Evolutionary conservation across 2,797 vertebrate species (phyloP), one percentile per base, ranked within the genome.

Genomic region (Arrhamphus sclerolepis): DNA sequence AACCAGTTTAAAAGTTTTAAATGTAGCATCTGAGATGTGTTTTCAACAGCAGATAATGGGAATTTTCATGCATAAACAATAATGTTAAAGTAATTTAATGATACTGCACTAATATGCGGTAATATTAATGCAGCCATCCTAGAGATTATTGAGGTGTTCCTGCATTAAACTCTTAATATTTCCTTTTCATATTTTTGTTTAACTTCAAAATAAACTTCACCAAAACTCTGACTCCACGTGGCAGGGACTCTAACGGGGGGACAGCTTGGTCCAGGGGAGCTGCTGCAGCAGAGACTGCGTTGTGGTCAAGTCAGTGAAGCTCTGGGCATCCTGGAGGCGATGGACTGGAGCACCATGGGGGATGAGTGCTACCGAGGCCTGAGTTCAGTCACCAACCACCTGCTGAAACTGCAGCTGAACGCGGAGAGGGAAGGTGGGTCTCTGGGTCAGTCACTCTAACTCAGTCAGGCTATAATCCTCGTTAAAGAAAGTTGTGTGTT

Each of bases 301-400:
- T 93, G 89, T 1, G 91, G 90, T 5, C 92, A 97, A 84, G 89
- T 95, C 52, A 82, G 61, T 1, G 93, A 95, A 66, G 96, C 97
- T 0, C 71, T 98, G 73, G 93, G 91, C 48, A 80, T 98, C 82
- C 89, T 99, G 75, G 92, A 89, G 70, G 91, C 94, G 81, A 94
- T 98, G 95, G 94, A 95, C 88, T 99, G 97, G 97, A 94, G 94
- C 87, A 90, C 70, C 0, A 83, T 90, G 86, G 96, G 94, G 55
- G 89, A 72, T 1, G 92, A 92, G 64, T 96, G 95, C 83, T 96
- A 92, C 57, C 46, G 91, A 49, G 90, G 94, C 75, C 90, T 98
- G 81, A 93, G 85, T 63, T 89, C 95, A 2, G 87, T 98, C 68
- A 87, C 92, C 31, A 95, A 98, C 84, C 93, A 97, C 81, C 94